Conservation (phyloP, 2,797 vertebrate genomes). For the Cygnus olor region DNA sequence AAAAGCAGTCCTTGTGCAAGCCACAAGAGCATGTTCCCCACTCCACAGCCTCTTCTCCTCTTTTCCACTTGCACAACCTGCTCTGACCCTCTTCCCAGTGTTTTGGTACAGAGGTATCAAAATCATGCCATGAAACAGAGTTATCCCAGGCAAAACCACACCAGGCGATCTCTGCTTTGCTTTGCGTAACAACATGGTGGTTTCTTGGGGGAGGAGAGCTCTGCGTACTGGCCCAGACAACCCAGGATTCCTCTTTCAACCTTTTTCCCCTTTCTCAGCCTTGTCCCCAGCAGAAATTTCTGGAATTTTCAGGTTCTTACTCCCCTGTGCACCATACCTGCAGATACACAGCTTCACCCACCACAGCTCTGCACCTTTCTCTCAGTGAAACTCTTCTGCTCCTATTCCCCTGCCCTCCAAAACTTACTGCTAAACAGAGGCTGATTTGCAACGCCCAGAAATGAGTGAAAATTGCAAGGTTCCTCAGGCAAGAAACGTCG, state of each 20-base stretch:
- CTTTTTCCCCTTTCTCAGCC: background rate
- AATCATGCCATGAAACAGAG: fast-evolving
- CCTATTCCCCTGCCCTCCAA: background rate
- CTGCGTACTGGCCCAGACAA: background rate
- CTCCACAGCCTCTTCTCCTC: background rate
- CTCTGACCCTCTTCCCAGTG: background rate
- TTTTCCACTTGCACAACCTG: background rate
- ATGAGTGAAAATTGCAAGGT: background rate
- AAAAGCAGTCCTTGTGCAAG: background rate
- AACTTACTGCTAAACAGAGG: background rate
- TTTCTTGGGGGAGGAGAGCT: background rate
- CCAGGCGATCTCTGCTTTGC: background rate
- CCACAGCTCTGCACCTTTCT: background rate
- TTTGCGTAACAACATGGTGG: fast-evolving
- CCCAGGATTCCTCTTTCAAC: background rate
- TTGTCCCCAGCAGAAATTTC: background rate
- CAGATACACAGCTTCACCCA: background rate
- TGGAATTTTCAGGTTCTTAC: background rate
- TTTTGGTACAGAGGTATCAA: background rate
- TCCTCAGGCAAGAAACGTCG: too few relatives aligned
- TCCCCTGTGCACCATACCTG: background rate
- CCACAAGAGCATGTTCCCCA: background rate
- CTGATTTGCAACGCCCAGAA: background rate
- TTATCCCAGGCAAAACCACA: background rate
- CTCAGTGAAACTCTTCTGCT: background rate